Evolutionary conservation across 2,797 vertebrate species (phyloP).

Genomic region (Anguilla anguilla): DNA sequence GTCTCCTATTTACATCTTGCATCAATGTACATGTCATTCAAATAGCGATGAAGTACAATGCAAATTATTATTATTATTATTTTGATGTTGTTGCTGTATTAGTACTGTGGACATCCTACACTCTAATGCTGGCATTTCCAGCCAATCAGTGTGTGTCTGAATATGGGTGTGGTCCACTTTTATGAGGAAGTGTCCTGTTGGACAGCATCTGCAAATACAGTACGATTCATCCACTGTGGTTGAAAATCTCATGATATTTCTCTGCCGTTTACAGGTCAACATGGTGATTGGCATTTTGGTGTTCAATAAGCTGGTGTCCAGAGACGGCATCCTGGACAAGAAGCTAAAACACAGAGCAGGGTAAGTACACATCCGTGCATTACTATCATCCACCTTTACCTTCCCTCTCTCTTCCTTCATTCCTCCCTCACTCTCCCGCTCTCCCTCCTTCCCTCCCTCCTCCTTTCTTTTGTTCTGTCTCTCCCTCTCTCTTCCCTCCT

Average conservation of each 20-base stretch:
- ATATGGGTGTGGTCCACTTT: neutral
- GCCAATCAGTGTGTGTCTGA: neutral
- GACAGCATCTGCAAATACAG: neutral
- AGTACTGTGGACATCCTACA: neutral
- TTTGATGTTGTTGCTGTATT: neutral
- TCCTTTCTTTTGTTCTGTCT: slow-evolving; percentile 6
- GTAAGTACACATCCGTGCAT: slow-evolving; percentile 74
- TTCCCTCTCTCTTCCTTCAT: neutral
- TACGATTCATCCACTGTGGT: neutral
- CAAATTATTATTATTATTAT: no score
- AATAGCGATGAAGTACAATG: no score
- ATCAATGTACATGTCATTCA: no score
- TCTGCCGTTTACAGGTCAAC: slow-evolving; percentile 85
- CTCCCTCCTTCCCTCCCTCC: neutral
- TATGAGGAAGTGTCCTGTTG: neutral
- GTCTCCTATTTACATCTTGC: neutral
- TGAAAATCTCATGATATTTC: neutral
- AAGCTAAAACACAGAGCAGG: slow-evolving; percentile 98
- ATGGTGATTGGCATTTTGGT: slow-evolving; percentile 99
- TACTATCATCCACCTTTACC: neutral
- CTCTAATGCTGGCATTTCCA: neutral
- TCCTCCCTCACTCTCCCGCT: slow-evolving; percentile 3
- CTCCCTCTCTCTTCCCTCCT: neutral
- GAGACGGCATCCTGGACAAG: slow-evolving; percentile 99
- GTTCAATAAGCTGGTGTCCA: slow-evolving; percentile 99